phyloP scores from a whole-genome alignment of 2,113 vertebrate genomes.

The Plestiodon gilberti region DNA sequence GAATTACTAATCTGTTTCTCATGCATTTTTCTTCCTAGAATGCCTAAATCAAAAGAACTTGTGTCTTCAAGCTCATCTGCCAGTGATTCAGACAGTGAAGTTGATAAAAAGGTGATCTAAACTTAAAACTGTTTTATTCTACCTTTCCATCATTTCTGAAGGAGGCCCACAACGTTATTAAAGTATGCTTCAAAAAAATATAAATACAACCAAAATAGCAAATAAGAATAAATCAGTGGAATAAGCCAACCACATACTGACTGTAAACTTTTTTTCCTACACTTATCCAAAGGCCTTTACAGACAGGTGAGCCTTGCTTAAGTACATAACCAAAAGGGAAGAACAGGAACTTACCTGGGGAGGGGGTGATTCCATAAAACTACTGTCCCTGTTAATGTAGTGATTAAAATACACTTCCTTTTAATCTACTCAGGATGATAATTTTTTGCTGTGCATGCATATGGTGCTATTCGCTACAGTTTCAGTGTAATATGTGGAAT shows the following conservation, averaged over 20 bases:
- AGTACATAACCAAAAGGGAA: not conserved
- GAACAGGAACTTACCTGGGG: not conserved
- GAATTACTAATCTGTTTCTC: conserved; percentile 2
- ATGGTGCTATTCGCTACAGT: not conserved
- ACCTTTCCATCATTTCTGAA: not conserved
- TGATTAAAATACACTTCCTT: not conserved
- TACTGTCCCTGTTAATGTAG: not conserved
- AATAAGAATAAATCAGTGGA: not conserved
- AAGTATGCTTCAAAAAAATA: not conserved
- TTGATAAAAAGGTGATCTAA: conserved; percentile 91
- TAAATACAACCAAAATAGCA: too few relatives aligned
- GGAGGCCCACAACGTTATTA: not conserved
- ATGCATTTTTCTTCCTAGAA: conserved; percentile 76
- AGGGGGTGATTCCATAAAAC: not conserved
- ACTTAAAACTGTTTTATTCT: not conserved
- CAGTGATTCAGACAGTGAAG: conserved; percentile 95
- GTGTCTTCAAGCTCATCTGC: conserved; percentile 92
- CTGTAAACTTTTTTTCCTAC: not conserved
- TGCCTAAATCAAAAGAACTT: conserved; percentile 98
- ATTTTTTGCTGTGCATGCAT: not conserved
- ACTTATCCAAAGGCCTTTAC: not conserved
- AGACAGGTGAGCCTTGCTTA: not conserved
- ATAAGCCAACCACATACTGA: not conserved
- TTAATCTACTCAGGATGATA: not conserved
- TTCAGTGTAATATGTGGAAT: not conserved